Percentiles rank a stretch among this genome's conserved stretches.
Evolutionary conservation across 2,888 invertebrate genomes (phyloP).

Genomic region (Cosmia pyralina): DNA sequence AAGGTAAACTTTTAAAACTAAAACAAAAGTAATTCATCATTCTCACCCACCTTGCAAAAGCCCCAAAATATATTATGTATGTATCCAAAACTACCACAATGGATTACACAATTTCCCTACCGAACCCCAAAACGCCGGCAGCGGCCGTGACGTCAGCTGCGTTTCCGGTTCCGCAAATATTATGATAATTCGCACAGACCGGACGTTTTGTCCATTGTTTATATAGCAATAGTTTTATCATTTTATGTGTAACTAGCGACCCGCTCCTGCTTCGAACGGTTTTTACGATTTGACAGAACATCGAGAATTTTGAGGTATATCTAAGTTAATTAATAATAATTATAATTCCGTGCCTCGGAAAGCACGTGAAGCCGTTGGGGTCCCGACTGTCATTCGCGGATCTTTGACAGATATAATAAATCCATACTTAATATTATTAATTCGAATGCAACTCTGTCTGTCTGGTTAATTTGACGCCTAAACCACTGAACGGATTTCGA

Average conservation of each 20-base stretch:
- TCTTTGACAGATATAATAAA: too few relatives aligned
- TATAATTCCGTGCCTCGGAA: too few relatives aligned
- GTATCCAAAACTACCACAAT: conserved; percentile 54
- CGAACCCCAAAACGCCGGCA: conserved; percentile 63
- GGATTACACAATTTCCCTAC: conserved; percentile 53
- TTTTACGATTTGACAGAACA: not conserved
- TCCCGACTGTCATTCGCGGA: too few relatives aligned
- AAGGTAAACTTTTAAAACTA: conserved; percentile 20
- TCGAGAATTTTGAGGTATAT: not conserved
- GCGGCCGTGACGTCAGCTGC: conserved; percentile 65
- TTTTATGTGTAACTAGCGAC: conserved; percentile 49
- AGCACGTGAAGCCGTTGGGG: too few relatives aligned
- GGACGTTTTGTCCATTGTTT: conserved; percentile 61
- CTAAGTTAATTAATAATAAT: too few relatives aligned
- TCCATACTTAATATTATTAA: too few relatives aligned
- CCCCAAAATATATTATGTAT: conserved; percentile 55
- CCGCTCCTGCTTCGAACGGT: not conserved
- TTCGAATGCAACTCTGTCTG: too few relatives aligned
- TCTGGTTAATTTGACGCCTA: too few relatives aligned
- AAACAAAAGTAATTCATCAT: conserved; percentile 48
- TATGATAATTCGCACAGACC: conserved; percentile 71
- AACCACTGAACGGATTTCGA: too few relatives aligned
- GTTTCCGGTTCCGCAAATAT: conserved; percentile 72
- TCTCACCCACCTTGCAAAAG: conserved; percentile 19
- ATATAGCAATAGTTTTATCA: conserved; percentile 66